Evolutionary conservation across 35 echinoderm and acorn worm genomes (phyloP).

Genomic region (Diadema setosum): DNA sequence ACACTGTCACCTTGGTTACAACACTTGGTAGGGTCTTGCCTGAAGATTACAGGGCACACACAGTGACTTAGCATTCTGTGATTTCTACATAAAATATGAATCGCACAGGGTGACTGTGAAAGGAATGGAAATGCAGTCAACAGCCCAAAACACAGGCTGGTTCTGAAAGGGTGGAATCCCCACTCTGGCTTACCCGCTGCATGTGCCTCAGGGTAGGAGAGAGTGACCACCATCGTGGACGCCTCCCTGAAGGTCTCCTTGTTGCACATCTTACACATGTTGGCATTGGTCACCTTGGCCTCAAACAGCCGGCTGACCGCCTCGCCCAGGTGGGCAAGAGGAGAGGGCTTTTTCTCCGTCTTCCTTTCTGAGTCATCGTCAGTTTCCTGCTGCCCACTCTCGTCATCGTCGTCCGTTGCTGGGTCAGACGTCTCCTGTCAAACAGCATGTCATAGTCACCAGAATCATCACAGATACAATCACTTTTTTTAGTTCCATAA

Average conservation of each 20-base stretch:
- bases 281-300: constrained; percentile 62
- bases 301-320: constrained; percentile 61
- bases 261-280: constrained; percentile 55
- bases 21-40: no score
- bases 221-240: constrained; percentile 67
- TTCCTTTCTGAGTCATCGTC: background rate
- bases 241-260: constrained; percentile 58
- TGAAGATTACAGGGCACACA: no score
- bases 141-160: no score
- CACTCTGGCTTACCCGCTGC: constrained; percentile 37
- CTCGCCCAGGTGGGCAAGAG: background rate
- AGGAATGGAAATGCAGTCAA: no score
- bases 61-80: no score
- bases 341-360: background rate
- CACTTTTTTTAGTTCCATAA: background rate
- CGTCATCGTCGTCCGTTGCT: background rate
- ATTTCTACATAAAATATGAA: no score
- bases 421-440: background rate
- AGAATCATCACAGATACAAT: background rate
- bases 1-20: no score
- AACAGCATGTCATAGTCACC: background rate
- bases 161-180: no score
- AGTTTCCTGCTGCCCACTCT: background rate
- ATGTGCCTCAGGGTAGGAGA: constrained; percentile 75
- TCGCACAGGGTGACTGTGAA: no score